Base-by-base conservation (phyloP, 2,113 vertebrate genomes). In the Ictalurus punctatus region DNA sequence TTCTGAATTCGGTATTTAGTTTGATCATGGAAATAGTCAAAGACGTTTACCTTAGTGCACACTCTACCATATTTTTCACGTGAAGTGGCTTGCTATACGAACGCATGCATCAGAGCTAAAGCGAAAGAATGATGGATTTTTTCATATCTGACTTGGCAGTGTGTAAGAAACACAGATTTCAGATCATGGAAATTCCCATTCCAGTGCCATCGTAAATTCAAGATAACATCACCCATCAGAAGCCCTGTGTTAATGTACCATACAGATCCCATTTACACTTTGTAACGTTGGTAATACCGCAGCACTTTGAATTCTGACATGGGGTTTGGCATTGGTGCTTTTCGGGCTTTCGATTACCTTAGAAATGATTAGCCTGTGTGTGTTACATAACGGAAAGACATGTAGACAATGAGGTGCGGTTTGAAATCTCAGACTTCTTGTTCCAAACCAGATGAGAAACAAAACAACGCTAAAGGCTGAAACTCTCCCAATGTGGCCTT, bases 371-470 rank as follows among this genome's bases (percentile, higher is more conserved):
- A 37, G n/a, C 23, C 37, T 63, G 82, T 65, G 74, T 54, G 25
- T 83, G 87, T 88, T 63, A 90, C 17, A 58, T 91, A 89, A 92
- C 88, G 90, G 90, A 92, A 93, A 92, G 89, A 90, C 90, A 83
- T 90, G 86, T 88, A 34, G 85, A 65, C 37, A n/a, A 74, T 86
- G 37, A 91, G 90, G 92, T 90, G 90, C 87, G 90, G 88, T 93
- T 92, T 92, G 83, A 92, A 88, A 90, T 91, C 6, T 4, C 63
- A 71, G 80, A 76, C 84, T 48, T 73, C 44, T 58, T 90, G 89
- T 89, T 90, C 61, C 81, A 93, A 93, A 91, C 93, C 88, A 86
- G 84, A 82, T 87, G 85, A 84, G 85, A 88, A 93, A 89, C 88
- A 91, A 93, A 88, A 83, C 54, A 83, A 81, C 87, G 48, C 78